Evolutionary conservation across 2,797 vertebrate species (phyloP).

Genomic region (Acanthiza pusilla): DNA sequence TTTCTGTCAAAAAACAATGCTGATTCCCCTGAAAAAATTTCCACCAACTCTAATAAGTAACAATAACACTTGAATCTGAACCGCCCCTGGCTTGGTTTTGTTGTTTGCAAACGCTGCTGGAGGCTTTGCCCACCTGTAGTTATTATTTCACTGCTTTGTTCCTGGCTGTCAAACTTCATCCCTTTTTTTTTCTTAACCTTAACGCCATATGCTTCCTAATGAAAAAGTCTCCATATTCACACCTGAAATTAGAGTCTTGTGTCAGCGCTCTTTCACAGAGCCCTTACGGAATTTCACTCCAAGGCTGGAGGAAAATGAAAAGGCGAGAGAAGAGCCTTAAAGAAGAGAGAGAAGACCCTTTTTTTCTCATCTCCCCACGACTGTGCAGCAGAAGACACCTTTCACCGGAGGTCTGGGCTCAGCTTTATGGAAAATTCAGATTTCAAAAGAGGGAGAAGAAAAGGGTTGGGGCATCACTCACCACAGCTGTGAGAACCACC

Average conservation of each 20-base stretch:
- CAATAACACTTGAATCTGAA: slow-evolving; percentile 46
- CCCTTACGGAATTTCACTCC: slow-evolving; percentile 22
- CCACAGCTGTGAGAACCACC: accelerated
- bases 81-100: slow-evolving; percentile 39
- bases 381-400: neutral
- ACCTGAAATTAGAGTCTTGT: slow-evolving; percentile 59
- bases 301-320: neutral
- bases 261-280: slow-evolving; percentile 2
- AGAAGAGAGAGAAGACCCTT: neutral
- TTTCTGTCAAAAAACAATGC: slow-evolving; percentile 11
- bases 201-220: slow-evolving; percentile 62
- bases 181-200: slow-evolving; percentile 38
- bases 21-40: neutral
- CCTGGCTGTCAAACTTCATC: slow-evolving; percentile 54
- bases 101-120: slow-evolving; percentile 64
- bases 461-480: neutral
- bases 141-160: slow-evolving; percentile 64
- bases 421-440: neutral
- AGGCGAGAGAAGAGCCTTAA: neutral
- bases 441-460: neutral
- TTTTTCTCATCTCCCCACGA: neutral
- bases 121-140: slow-evolving; percentile 66
- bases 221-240: slow-evolving; percentile 64
- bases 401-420: neutral
- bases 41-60: slow-evolving; percentile 22